Base-by-base conservation (phyloP, 2,888 invertebrate genomes). In the Thymelicus lineola region DNA sequence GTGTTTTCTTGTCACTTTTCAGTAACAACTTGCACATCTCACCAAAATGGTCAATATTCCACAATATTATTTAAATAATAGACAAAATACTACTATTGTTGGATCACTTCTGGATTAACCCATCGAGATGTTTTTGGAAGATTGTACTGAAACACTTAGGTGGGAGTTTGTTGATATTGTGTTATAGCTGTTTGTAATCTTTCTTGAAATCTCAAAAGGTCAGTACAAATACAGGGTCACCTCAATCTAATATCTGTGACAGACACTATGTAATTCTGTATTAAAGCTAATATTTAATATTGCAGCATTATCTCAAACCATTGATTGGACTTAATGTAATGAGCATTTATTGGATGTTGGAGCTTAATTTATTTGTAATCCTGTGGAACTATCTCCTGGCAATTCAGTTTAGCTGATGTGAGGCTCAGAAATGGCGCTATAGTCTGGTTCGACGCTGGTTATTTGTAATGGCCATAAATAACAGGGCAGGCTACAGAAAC, bases 281-380 rank as follows among this genome's bases (percentile, higher is more conserved):
- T 92, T 93, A 93, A 94, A 94, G 88, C 84, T 91, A 87, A 89
- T 89, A 86, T 94, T 94, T 94, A 91, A 94, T 86, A 93, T 94
- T 94, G 90, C 94, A 94, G 94, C 94, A 86, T 85, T 88, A 86
- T 88, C 79, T 86, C 86, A 90, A 90, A 86, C 85, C 84, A 87
- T 88, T 89, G 84, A 90, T 90, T 90, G 92, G 92, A 91, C 90
- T 91, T 89, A 86, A 85, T 90, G 66, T 80, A 87, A 89, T 88
- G 86, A 89, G 80, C 87, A 85, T 90, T 89, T 88, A 85, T 89
- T 80, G 91, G 91, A 91, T 87, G 86, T 90, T 82, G 92, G 90
- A 88, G 87, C 90, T 84, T 70, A 59, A 79, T 91, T 90, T 89
- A 85, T 91, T 90, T 88, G 80, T 90, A 81, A 86, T 86, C 83